phyloP scores from a whole-genome alignment of 1,140 invertebrate species.

The Drosophila ficusphila region DNA sequence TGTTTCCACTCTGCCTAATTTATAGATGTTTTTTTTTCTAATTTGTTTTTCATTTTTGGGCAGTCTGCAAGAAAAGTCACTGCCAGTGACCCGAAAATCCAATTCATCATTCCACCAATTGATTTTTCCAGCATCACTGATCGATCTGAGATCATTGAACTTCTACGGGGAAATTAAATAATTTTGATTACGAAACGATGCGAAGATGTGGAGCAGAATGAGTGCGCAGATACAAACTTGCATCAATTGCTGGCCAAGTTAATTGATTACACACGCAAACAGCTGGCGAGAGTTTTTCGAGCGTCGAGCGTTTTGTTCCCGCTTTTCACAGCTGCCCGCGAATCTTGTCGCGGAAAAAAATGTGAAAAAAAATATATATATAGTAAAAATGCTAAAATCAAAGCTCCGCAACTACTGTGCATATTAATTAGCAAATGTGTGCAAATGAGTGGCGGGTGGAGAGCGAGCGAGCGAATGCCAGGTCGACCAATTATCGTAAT shows the following conservation, averaged over 20 bases:
- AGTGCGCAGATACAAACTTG: slow-evolving; percentile 35
- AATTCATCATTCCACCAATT: slow-evolving; percentile 44
- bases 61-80: slow-evolving; percentile 16
- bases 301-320: slow-evolving; percentile 15
- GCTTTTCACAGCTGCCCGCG: slow-evolving; percentile 45
- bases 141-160: slow-evolving; percentile 38
- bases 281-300: slow-evolving; percentile 12
- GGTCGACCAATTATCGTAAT: slow-evolving; percentile 59
- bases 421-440: slow-evolving; percentile 67
- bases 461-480: slow-evolving; percentile 13
- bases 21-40: slow-evolving; percentile 10
- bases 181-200: slow-evolving; percentile 33
- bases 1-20: slow-evolving; percentile 23
- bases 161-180: slow-evolving; percentile 24
- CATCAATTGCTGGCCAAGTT: slow-evolving; percentile 42
- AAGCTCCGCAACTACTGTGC: slow-evolving; percentile 49
- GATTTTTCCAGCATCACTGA: slow-evolving; percentile 8
- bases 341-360: slow-evolving; percentile 23
- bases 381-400: slow-evolving; percentile 7
- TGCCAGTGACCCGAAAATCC: slow-evolving; percentile 26
- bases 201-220: slow-evolving; percentile 13
- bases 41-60: neutral
- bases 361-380: neutral
- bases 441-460: slow-evolving; percentile 2
- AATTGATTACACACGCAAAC: slow-evolving; percentile 47